phyloP scores from a whole-genome alignment of 2,797 vertebrate species.

The Aldrovandia affinis region DNA sequence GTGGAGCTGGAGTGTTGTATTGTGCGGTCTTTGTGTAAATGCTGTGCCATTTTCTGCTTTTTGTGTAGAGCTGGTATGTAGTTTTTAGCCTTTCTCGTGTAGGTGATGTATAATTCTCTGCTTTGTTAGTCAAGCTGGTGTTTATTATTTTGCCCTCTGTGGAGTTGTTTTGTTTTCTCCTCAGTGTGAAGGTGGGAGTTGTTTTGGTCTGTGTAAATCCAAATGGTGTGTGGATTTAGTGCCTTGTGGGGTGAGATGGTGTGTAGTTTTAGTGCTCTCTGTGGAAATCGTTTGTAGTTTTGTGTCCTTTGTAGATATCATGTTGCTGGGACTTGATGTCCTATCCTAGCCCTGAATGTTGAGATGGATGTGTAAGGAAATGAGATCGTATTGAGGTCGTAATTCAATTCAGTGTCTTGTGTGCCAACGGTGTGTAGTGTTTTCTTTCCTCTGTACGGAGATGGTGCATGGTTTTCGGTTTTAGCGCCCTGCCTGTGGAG shows the following conservation, averaged over 20 bases:
- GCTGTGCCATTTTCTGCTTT: background rate
- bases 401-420: background rate
- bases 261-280: background rate
- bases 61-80: background rate
- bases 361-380: background rate
- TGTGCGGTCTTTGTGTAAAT: background rate
- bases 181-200: background rate
- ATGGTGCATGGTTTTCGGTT: background rate
- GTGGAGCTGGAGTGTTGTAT: background rate
- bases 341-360: background rate
- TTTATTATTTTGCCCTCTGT: background rate
- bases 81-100: background rate
- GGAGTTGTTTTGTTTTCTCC: background rate
- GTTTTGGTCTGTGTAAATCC: background rate
- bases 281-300: background rate
- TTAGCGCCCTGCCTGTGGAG: background rate
- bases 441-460: background rate
- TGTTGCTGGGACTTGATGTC: background rate
- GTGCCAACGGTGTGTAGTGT: background rate
- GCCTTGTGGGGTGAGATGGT: background rate
- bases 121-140: background rate
- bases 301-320: background rate
- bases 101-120: background rate
- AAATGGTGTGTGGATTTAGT: background rate
- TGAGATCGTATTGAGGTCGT: no score